A percentile compares a stretch with the other conserved stretches of the same genome.
Conservation (phyloP, 2,888 invertebrate genomes). For the Lumbricus terrestris region DNA sequence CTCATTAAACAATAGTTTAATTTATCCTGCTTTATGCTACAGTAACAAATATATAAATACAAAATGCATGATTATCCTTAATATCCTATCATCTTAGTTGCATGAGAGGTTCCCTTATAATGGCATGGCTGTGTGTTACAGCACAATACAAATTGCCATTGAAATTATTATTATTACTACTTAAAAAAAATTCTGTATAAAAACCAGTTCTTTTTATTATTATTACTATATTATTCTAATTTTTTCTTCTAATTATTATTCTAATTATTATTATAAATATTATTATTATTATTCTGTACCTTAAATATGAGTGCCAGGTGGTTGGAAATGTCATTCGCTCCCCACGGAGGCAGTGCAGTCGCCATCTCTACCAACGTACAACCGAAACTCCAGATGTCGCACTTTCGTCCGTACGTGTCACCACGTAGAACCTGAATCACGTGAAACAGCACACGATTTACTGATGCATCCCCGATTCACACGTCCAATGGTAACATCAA, state of each 20-base stretch:
- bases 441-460: not conserved
- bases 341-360: constrained; percentile 62
- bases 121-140: no score
- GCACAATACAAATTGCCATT: no score
- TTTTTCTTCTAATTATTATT: no score
- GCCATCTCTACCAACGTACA: constrained; percentile 62
- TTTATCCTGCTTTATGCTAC: not conserved
- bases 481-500: no score
- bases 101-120: no score
- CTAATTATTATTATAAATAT: no score
- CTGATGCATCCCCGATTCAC: not conserved
- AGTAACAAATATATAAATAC: not conserved
- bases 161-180: no score
- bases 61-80: not conserved
- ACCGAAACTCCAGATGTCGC: constrained; percentile 63
- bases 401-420: constrained; percentile 61
- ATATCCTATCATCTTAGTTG: not conserved
- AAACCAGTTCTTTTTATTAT: no score
- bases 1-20: no score
- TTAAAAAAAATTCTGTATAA: no score
- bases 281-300: constrained; percentile 47
- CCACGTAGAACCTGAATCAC: constrained; percentile 58
- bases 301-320: constrained; percentile 61
- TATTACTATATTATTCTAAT: no score
- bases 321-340: constrained; percentile 60